phyloP scores from a whole-genome alignment of 2,113 vertebrate genomes.

The Hyperoodon ampullatus region DNA sequence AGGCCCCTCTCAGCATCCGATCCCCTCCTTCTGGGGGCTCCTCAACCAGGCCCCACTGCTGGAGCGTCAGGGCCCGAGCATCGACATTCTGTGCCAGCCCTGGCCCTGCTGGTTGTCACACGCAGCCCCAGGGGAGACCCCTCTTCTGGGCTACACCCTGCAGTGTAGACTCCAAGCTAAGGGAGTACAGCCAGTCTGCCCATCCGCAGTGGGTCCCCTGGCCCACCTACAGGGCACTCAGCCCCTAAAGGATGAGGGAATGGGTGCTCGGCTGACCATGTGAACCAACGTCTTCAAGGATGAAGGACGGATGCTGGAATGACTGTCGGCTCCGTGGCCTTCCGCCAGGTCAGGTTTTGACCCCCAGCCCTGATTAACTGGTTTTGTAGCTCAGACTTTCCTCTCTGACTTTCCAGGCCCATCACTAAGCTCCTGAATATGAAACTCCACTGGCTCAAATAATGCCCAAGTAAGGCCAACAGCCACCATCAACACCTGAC shows the following conservation, averaged over 20 bases:
- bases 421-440: not conserved
- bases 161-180: accelerated
- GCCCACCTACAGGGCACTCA: too few relatives aligned
- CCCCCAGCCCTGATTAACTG: accelerated
- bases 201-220: accelerated
- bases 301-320: accelerated
- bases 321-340: accelerated
- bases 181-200: not conserved
- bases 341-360: not conserved
- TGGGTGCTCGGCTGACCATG: accelerated
- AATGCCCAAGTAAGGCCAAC: accelerated
- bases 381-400: not conserved
- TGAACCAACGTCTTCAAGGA: accelerated
- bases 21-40: too few relatives aligned
- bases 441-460: not conserved
- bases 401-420: not conserved
- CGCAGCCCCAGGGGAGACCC: accelerated
- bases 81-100: accelerated
- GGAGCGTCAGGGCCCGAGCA: accelerated
- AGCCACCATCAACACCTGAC: accelerated
- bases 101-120: not conserved
- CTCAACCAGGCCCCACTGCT: not conserved
- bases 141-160: too few relatives aligned
- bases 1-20: too few relatives aligned
- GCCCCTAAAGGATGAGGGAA: too few relatives aligned